Percentiles rank a stretch among this genome's conserved stretches.
Evolutionary conservation across 2,113 vertebrate genomes (phyloP).

Genomic region (Poeciliopsis prolifica): DNA sequence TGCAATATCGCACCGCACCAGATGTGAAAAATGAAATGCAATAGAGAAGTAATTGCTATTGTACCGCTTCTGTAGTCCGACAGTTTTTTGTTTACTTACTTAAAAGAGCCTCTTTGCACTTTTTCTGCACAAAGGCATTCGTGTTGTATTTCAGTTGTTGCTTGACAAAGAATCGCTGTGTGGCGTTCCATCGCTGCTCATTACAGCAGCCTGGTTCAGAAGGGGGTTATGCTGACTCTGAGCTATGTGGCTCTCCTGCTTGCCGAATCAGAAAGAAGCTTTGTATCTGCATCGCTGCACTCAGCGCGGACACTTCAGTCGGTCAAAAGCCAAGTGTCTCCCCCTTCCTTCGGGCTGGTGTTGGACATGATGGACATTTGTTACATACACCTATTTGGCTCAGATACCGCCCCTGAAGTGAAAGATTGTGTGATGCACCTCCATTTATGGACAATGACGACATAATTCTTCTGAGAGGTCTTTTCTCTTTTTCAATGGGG

Average conservation of each 20-base stretch:
- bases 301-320: constrained; percentile 21
- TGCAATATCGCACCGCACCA: constrained; percentile 8
- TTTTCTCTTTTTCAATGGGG: constrained; percentile 42
- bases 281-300: constrained; percentile 55
- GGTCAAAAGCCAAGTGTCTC: constrained; percentile 16
- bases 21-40: constrained; percentile 20
- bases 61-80: constrained; percentile 10
- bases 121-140: constrained; percentile 26
- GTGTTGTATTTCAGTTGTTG: constrained; percentile 5
- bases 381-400: constrained; percentile 52
- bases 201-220: constrained; percentile 44
- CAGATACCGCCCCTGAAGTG: constrained; percentile 4
- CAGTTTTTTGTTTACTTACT: constrained; percentile 8
- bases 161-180: constrained; percentile 24
- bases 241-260: constrained; percentile 37
- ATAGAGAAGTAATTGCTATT: neutral
- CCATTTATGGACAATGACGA: constrained; percentile 38
- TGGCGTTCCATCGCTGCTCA: constrained; percentile 33
- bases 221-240: constrained; percentile 39
- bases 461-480: constrained; percentile 60
- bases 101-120: neutral
- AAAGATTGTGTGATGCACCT: constrained; percentile 32
- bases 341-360: constrained; percentile 1
- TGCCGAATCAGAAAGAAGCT: constrained; percentile 52
- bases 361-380: constrained; percentile 55